Conservation (phyloP, 2,888 invertebrate species). For the Microctonus hyperodae region DNA sequence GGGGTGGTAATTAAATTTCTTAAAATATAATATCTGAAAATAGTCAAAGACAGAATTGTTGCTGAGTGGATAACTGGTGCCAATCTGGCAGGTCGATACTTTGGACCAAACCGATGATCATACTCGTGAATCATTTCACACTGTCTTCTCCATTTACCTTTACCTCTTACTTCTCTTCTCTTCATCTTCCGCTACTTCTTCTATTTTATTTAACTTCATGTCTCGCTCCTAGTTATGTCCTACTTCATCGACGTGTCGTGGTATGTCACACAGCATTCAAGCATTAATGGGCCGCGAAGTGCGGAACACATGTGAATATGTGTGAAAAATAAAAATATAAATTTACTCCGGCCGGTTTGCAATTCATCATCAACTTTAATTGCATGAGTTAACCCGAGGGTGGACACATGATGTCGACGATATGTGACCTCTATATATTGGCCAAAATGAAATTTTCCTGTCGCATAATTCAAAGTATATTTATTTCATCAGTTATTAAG, state of each 20-base stretch:
- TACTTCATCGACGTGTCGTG: background rate
- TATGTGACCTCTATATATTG: background rate
- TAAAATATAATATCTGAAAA: conserved; percentile 45
- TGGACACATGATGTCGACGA: background rate
- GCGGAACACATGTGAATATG: background rate
- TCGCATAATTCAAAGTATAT: background rate
- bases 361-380: conserved; percentile 28
- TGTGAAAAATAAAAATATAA: conserved; percentile 2
- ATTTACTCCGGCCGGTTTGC: conserved; percentile 9
- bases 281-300: conserved; percentile 25
- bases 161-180: background rate
- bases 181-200: conserved; percentile 10
- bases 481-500: background rate
- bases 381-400: conserved; percentile 10
- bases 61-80: conserved; percentile 34
- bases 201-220: background rate
- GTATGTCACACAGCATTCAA: conserved; percentile 12
- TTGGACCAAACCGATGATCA: conserved; percentile 28
- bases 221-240: background rate
- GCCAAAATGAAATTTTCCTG: background rate
- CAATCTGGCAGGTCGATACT: conserved; percentile 43
- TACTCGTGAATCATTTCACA: conserved; percentile 37
- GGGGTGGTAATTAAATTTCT: conserved; percentile 44
- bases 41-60: conserved; percentile 34
- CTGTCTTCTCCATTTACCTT: conserved; percentile 6